Evolutionary conservation across 1,140 invertebrate genomes (phyloP).

Genomic region (Drosophila neocordata): DNA sequence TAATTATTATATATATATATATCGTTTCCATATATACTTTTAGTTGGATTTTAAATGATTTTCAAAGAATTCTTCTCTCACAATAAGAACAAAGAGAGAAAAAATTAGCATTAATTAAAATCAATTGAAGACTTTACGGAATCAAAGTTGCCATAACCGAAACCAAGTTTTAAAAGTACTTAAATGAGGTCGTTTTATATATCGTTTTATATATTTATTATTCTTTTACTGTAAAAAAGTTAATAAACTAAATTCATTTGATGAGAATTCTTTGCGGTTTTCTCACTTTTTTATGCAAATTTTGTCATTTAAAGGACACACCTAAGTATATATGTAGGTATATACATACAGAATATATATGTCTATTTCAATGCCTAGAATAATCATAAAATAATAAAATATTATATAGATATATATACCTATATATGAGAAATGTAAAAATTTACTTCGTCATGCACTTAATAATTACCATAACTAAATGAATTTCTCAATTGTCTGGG

Average conservation of each 20-base stretch:
- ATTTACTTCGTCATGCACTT: slow-evolving; percentile 43
- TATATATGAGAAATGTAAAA: no score
- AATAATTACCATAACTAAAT: slow-evolving; percentile 59
- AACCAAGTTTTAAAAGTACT: slow-evolving; percentile 9
- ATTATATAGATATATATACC: no score
- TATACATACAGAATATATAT: no score
- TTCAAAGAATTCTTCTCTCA: background rate
- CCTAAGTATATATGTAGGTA: no score
- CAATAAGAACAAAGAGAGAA: slow-evolving; percentile 10
- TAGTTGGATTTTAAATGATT: background rate
- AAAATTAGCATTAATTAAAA: slow-evolving; percentile 66
- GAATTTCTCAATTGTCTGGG: slow-evolving; percentile 42
- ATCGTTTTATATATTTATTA: background rate
- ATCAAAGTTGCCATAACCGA: slow-evolving; percentile 45
- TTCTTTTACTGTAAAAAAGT: slow-evolving; percentile 8
- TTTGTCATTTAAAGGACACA: no score
- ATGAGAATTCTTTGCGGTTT: background rate
- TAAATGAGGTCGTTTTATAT: no score
- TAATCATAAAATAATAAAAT: no score
- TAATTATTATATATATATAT: no score
- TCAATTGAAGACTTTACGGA: slow-evolving; percentile 52
- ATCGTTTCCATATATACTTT: no score
- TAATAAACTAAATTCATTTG: background rate
- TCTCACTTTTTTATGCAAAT: background rate
- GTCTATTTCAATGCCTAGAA: no score